Base-by-base conservation (phyloP, 2,888 invertebrate genomes). In the Stegana nigrithorax region DNA sequence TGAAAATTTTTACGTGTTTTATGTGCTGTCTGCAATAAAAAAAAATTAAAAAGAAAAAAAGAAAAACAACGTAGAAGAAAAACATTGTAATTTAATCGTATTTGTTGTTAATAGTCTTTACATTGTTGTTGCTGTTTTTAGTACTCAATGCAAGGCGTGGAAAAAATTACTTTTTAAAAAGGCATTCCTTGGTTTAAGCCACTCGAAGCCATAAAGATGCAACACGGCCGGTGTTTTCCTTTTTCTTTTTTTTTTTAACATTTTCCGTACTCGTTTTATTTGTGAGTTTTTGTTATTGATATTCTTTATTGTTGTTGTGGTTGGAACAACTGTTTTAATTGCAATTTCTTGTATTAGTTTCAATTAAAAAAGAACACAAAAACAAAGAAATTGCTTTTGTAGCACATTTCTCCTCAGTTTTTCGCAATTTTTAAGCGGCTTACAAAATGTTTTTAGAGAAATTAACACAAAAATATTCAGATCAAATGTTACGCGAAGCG, bases 121-220 rank as follows among this genome's bases (percentile, higher is more conserved):
- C 17, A 17, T 44, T 44, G 44, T 1, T 44, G 44, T 19, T 44
- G 44, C 4, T 44, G 44, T 12, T 12, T 44, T 44, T 44, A 8
- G 44, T n/a, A 47, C 25, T 47, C 25, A 47, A 23, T 47, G 21
- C 47, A 47, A 47, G 47, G 47, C 47, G 47, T 47, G 47, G 47
- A 47, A 47, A 47, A 42, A 47, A 47, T 23, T 47, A 47, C 23
- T 47, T n/a, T n/a, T n/a, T n/a, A n/a, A n/a, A n/a, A n/a, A n/a
- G n/a, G n/a, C n/a, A n/a, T n/a, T n/a, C n/a, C n/a, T n/a, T n/a
- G n/a, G n/a, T n/a, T n/a, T n/a, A n/a, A n/a, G n/a, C 5, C 19
- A 23, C 21, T 47, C 12, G 47, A 47, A 47, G 47, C 47, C 47
- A 23, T 47, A 47, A 47, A 47, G 47, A 47, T 47, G 47, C 47